Evolutionary conservation across 2,888 invertebrate species (phyloP).

Genomic region (Drosophila formosana): DNA sequence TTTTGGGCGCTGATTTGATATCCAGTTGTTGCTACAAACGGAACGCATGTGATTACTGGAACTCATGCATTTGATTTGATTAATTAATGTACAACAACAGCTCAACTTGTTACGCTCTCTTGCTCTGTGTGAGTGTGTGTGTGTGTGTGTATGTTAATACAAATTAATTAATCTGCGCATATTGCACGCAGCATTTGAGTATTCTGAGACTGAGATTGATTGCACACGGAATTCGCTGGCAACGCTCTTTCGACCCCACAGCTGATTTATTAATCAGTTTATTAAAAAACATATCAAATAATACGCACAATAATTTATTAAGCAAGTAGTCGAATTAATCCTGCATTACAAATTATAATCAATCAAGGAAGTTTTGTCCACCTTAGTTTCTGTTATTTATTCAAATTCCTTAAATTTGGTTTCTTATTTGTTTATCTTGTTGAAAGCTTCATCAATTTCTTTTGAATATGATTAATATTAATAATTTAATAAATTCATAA

Average conservation of each 20-base stretch:
- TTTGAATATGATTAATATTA: no score
- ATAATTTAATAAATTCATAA: no score
- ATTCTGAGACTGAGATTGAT: constrained; percentile 67
- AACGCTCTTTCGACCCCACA: background rate
- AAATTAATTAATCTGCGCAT: constrained; percentile 77
- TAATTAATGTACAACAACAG: constrained; percentile 69
- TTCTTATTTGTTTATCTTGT: no score
- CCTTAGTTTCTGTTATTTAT: no score
- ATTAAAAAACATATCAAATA: background rate
- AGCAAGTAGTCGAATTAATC: background rate
- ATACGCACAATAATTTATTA: background rate
- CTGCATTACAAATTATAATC: background rate
- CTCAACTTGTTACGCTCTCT: constrained; percentile 15
- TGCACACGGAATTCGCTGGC: constrained; percentile 30
- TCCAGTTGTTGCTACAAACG: constrained; percentile 50
- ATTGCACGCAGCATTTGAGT: constrained; percentile 58
- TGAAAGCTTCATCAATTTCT: no score
- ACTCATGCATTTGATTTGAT: constrained; percentile 78
- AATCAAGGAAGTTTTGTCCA: no score
- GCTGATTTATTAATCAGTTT: constrained; percentile 10
- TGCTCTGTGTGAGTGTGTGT: constrained; percentile 3
- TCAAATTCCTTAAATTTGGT: no score
- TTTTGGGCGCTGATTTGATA: constrained; percentile 74
- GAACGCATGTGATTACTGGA: constrained; percentile 75
- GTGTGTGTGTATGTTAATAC: constrained; percentile 66